These are phyloP conservation scores for Drusus annulatus DNA, from an alignment of 1,140 invertebrate genomes.

Conservation along the genomic window DNA sequence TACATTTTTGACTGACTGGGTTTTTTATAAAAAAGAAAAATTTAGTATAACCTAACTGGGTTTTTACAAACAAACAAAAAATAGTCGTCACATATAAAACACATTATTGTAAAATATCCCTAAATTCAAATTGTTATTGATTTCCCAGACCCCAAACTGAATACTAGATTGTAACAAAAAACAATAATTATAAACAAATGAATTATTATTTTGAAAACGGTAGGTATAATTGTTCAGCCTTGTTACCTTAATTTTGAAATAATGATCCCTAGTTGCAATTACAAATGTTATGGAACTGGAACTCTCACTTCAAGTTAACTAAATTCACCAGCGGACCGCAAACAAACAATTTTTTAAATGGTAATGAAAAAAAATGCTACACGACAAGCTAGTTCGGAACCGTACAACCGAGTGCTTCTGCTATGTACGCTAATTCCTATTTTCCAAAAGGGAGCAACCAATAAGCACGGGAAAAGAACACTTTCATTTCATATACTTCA, in stretches of 20 bases:
- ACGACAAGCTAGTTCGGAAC: constrained; percentile 24
- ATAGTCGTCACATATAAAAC: no score
- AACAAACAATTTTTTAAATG: background rate
- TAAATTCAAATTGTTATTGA: background rate
- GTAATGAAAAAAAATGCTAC: background rate
- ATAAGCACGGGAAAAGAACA: background rate
- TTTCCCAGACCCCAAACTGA: background rate
- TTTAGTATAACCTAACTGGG: no score
- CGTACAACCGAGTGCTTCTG: background rate
- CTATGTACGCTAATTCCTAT: background rate
- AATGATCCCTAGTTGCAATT: background rate
- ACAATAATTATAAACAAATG: background rate
- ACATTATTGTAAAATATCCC: no score
- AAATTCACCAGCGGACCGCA: background rate
- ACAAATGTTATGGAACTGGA: no score
- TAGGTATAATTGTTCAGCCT: background rate
- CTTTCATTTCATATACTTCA: background rate
- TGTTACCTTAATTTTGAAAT: background rate
- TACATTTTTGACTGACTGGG: no score
- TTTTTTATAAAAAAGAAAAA: no score
- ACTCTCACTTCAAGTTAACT: background rate
- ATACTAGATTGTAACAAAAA: background rate
- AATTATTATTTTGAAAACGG: background rate
- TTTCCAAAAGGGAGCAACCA: constrained; percentile 5
- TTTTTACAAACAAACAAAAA: no score